Evolutionary conservation across 2,888 invertebrate genomes (phyloP), one percentile per base, ranked within the genome.

Genomic region (Ennomos quercinarius): DNA sequence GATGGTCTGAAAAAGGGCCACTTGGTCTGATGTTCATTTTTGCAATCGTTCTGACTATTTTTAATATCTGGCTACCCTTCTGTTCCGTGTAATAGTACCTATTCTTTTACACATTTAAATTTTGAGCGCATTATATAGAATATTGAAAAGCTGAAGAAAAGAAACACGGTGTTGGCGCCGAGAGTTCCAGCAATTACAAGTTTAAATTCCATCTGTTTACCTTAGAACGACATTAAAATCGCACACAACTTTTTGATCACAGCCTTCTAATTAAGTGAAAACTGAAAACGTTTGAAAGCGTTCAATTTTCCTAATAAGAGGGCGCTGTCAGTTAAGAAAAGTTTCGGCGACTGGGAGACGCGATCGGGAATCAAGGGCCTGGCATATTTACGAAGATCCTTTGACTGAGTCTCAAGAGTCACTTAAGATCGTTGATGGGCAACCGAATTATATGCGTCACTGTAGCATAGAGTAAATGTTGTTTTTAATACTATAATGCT

Each of bases 311-410:
- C 45, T 63, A 63, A 59, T 61, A 61, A 59, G 57, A 57, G 61
- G 59, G 60, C 44, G 46, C 60, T 54, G 65, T 59, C 52, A 63
- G 61, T 62, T 56, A 41, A 49, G 61, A 66, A 63, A 66, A 63
- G 58, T 66, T 66, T 47, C 3, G 39, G 53, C 9, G 37, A 62
- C 44, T 59, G 45, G 81, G 82, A 83, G 83, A 85, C 76, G 70
- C 79, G 80, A 87, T 87, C 80, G 83, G 80, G 78, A 83, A 79
- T 82, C 81, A 83, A 83, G 80, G 76, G 77, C 76, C 74, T 82
- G 89, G 87, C 89, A 89, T 89, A 89, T 90, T 89, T 87, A 84
- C 89, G 84, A 80, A 82, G 81, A 76, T 76, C 77, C 75, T 80
- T 74, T 73, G 83, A 81, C 36, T 59, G 67, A 72, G 86, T 90